These are phyloP conservation scores for Tamias sibiricus DNA, from an alignment of 2,113 vertebrate genomes.

Conservation along the genomic window DNA sequence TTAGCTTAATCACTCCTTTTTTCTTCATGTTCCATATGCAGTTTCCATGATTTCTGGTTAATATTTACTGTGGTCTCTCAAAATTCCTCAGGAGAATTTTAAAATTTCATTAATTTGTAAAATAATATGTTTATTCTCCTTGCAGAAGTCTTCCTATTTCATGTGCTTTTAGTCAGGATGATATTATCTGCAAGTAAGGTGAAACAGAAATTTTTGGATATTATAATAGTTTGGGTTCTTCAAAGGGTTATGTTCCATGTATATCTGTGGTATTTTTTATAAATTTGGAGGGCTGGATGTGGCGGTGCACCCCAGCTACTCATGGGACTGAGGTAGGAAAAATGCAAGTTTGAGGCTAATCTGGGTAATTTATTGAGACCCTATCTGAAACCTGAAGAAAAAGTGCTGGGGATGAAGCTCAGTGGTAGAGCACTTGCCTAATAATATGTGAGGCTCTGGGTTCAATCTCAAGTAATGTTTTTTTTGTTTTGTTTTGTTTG, in stretches of 20 bases:
- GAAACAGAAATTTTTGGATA: constrained; percentile 3
- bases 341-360: not conserved
- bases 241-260: not conserved
- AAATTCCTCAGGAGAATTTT: not conserved
- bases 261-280: not conserved
- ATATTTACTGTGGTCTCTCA: not conserved
- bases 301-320: not conserved
- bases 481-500: no score
- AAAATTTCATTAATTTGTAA: not conserved
- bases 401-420: not conserved
- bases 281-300: not conserved
- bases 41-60: constrained; percentile 28
- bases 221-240: not conserved
- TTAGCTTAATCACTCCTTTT: not conserved
- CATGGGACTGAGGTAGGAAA: not conserved
- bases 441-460: not conserved
- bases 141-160: not conserved
- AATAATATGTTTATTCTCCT: not conserved
- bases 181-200: not conserved
- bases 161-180: not conserved
- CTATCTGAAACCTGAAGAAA: not conserved
- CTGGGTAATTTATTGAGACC: not conserved
- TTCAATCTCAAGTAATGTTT: not conserved
- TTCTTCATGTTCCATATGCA: not conserved
- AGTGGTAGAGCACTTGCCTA: not conserved